phyloP scores from a whole-genome alignment of 2,888 invertebrate species.

The Protodeltote pygarga region DNA sequence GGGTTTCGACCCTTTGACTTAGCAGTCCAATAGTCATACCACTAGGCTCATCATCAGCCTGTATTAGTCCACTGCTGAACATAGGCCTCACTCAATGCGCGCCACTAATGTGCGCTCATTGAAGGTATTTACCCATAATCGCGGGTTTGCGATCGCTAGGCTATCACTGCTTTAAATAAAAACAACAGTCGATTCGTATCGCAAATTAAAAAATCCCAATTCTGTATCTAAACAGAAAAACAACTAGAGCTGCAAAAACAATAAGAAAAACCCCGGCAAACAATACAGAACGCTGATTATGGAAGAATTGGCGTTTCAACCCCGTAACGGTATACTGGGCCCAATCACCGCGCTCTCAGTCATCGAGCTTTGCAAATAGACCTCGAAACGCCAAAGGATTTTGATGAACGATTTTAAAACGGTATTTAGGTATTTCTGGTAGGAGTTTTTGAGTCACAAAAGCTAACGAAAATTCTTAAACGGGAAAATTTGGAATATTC shows the following conservation, averaged over 20 bases:
- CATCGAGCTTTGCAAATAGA: slow-evolving; percentile 61
- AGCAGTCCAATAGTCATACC: no score
- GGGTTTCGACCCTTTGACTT: no score
- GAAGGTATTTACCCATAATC: no score
- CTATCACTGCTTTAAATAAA: not conserved
- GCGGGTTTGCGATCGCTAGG: no score
- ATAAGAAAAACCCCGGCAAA: slow-evolving; percentile 53
- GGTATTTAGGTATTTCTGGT: slow-evolving; percentile 21
- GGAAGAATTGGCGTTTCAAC: slow-evolving; percentile 57
- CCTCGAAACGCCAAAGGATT: slow-evolving; percentile 26
- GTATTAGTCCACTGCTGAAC: no score
- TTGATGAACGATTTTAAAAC: slow-evolving; percentile 31
- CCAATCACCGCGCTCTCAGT: slow-evolving; percentile 65
- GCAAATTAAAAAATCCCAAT: not conserved
- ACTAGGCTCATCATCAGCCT: no score
- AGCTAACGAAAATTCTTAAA: no score
- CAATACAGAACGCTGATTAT: slow-evolving; percentile 66
- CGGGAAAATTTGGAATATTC: no score
- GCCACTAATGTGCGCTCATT: no score
- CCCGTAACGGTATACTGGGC: slow-evolving; percentile 55
- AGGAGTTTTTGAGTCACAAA: no score
- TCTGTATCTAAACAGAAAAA: not conserved
- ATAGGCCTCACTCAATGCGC: no score
- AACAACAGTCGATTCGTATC: not conserved
- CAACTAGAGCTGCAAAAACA: slow-evolving; percentile 11